A percentile compares a stretch with the other conserved stretches of the same genome.
These are phyloP conservation scores for Lycaena phlaeas DNA, from an alignment of 2,888 invertebrate genomes.

Conservation along the genomic window DNA sequence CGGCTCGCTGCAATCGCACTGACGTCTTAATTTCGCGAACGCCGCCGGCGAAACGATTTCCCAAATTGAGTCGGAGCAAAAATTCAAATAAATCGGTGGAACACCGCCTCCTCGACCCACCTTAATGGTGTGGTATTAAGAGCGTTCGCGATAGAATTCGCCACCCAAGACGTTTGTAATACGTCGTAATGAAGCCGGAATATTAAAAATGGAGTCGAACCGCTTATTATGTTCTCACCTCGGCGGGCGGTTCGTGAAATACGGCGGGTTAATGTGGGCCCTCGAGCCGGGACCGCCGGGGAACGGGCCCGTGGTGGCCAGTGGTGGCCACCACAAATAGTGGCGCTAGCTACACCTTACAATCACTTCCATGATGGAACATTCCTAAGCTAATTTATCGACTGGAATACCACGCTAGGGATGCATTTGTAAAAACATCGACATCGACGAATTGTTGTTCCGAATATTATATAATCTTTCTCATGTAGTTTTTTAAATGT, in stretches of 20 bases:
- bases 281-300: constrained; percentile 24
- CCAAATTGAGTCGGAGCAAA: constrained; percentile 71
- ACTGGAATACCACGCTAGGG: background rate
- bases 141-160: constrained; percentile 71
- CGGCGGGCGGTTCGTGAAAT: constrained; percentile 63
- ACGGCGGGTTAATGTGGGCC: constrained; percentile 62
- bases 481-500: no score
- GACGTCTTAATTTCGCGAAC: constrained; percentile 71
- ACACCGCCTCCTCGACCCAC: constrained; percentile 49
- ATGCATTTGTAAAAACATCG: background rate
- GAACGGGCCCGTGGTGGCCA: constrained; percentile 23
- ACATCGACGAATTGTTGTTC: background rate
- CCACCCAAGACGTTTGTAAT: constrained; percentile 73
- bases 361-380: constrained; percentile 11
- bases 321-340: constrained; percentile 46
- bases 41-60: constrained; percentile 69
- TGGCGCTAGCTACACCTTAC: constrained; percentile 41
- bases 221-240: constrained; percentile 73
- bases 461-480: no score
- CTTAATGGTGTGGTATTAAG: constrained; percentile 67
- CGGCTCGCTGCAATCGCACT: constrained; percentile 65
- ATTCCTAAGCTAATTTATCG: constrained; percentile 7
- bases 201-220: constrained; percentile 69
- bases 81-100: constrained; percentile 70
- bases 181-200: constrained; percentile 70